Conservation (phyloP, 2,888 invertebrate genomes). For the Fragum fragum region DNA sequence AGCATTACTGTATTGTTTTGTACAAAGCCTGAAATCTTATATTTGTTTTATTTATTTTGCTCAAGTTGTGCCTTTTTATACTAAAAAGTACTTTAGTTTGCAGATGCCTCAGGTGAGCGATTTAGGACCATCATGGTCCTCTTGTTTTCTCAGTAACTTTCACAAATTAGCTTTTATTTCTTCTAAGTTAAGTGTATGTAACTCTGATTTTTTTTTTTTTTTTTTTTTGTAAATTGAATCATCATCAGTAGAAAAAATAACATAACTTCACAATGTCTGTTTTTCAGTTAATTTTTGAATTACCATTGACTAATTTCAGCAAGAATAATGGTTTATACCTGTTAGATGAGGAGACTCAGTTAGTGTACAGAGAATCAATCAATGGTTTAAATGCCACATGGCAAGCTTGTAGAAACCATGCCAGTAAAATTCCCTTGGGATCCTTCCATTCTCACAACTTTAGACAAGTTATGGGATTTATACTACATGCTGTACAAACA, state of each 20-base stretch:
- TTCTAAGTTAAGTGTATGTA: not conserved
- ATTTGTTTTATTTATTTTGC: too few species aligned
- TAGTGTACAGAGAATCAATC: conserved; percentile 70
- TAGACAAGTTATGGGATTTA: conserved; percentile 84
- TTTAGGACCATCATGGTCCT: too few species aligned
- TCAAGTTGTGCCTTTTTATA: too few species aligned
- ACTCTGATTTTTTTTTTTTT: too few species aligned
- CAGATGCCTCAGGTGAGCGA: too few species aligned
- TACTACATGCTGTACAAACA: conserved; percentile 82
- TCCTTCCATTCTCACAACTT: conserved; percentile 87
- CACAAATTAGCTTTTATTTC: not conserved
- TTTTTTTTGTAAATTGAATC: too few species aligned
- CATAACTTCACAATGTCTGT: not conserved
- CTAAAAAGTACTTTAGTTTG: too few species aligned
- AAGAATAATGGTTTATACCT: conserved; percentile 70
- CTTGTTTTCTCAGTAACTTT: too few species aligned
- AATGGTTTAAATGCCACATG: conserved; percentile 79
- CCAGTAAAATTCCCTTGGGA: conserved; percentile 79
- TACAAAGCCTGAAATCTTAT: too few species aligned
- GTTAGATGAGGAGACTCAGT: conserved; percentile 78
- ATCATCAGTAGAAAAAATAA: not conserved
- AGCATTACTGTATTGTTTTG: too few species aligned
- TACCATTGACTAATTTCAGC: conserved; percentile 58
- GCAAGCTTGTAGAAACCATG: conserved; percentile 83
- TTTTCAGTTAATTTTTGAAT: too few species aligned